phyloP scores from a whole-genome alignment of 2,888 invertebrate species.

The Nephrocerus scutellatus region DNA sequence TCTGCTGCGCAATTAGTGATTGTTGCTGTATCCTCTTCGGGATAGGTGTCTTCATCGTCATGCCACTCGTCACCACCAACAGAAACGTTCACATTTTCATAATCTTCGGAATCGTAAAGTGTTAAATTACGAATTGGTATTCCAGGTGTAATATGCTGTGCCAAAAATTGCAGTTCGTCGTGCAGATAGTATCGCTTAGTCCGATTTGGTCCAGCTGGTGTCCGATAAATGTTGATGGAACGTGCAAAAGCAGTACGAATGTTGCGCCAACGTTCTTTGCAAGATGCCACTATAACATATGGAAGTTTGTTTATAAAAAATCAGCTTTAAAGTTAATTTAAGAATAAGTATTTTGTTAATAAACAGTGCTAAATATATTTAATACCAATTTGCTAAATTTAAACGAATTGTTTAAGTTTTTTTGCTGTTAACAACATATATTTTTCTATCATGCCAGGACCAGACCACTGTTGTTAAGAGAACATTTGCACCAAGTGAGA shows the following conservation, averaged over 20 bases:
- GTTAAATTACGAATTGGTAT: too few species aligned
- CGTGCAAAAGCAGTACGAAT: slow-evolving; percentile 42
- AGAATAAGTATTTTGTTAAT: too few species aligned
- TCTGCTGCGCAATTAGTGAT: background rate
- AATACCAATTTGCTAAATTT: too few species aligned
- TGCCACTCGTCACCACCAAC: slow-evolving; percentile 9
- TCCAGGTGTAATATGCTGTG: slow-evolving; percentile 27
- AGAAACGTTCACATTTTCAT: slow-evolving; percentile 1
- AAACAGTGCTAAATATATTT: too few species aligned
- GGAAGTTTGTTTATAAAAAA: too few species aligned
- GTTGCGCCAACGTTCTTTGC: slow-evolving; percentile 43
- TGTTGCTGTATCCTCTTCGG: slow-evolving; percentile 20
- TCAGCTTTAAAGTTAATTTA: too few species aligned
- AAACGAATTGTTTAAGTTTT: too few species aligned
- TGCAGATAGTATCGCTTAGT: slow-evolving; percentile 28
- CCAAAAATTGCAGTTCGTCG: slow-evolving; percentile 30
- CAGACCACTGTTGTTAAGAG: too few species aligned
- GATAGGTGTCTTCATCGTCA: slow-evolving; percentile 15
- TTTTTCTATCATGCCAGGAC: too few species aligned
- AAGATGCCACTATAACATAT: slow-evolving; percentile 35
- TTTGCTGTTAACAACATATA: too few species aligned
- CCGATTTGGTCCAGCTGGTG: slow-evolving; percentile 29
- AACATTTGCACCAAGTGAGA: too few species aligned
- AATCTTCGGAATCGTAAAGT: background rate
- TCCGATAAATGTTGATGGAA: slow-evolving; percentile 37